Evolutionary conservation across 2,797 vertebrate species (phyloP).

Genomic region (Craterocephalus amniculus): DNA sequence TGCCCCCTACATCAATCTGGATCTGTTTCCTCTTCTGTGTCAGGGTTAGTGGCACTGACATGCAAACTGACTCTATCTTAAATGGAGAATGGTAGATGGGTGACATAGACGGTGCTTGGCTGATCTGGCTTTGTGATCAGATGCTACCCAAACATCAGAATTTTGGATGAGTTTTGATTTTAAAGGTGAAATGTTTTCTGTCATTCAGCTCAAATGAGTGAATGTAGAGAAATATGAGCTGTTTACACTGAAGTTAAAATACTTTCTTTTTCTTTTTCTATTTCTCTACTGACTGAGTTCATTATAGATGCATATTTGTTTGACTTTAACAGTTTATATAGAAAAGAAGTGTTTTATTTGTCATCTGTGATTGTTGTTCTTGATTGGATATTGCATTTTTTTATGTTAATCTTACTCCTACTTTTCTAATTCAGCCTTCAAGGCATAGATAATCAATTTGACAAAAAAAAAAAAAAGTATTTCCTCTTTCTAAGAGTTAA

Average conservation of each 20-base stretch:
- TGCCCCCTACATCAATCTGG: conserved; percentile 14
- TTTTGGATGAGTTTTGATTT: conserved; percentile 4
- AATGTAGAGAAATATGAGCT: too few species aligned
- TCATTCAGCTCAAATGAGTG: too few species aligned
- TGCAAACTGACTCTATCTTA: conserved; percentile 43
- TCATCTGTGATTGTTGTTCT: not conserved
- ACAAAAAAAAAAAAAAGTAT: not conserved
- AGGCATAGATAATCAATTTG: not conserved
- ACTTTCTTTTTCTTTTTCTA: too few species aligned
- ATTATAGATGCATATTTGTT: not conserved
- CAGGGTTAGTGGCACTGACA: conserved; percentile 50
- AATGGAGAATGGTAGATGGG: not conserved
- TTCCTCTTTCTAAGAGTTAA: not conserved
- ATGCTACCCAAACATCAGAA: conserved; percentile 21
- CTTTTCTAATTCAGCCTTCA: not conserved
- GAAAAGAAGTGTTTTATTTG: not conserved
- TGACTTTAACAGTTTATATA: not conserved
- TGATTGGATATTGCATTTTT: not conserved
- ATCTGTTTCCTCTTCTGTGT: conserved; percentile 40
- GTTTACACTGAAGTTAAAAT: too few species aligned
- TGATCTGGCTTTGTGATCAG: conserved; percentile 7
- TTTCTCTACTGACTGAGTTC: too few species aligned
- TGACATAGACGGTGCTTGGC: not conserved
- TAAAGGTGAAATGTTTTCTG: not conserved
- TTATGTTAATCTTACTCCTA: not conserved